phyloP scores from a whole-genome alignment of 1,140 invertebrate species.

The Hydropsyche tenuis region DNA sequence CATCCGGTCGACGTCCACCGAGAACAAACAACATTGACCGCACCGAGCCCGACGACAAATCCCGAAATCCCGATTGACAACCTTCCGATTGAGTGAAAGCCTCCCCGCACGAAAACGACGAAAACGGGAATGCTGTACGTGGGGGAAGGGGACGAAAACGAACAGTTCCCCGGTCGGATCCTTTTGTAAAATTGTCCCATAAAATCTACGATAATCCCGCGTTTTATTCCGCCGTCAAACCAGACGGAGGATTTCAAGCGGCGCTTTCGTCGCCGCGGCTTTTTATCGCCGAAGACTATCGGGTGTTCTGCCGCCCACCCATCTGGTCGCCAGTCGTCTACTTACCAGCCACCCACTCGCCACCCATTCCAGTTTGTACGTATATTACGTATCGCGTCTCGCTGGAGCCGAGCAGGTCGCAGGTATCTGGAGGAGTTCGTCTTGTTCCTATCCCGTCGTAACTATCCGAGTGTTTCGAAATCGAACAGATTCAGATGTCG shows the following conservation, averaged over 20 bases:
- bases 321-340: too few species aligned
- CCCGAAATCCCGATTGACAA: slow-evolving; percentile 35
- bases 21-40: too few species aligned
- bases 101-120: background rate
- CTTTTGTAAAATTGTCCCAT: slow-evolving; percentile 47
- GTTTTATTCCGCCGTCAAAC: slow-evolving; percentile 46
- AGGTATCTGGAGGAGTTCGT: background rate
- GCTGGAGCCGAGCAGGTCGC: background rate
- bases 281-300: slow-evolving; percentile 35
- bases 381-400: too few species aligned
- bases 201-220: slow-evolving; percentile 47
- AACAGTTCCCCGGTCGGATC: slow-evolving; percentile 29
- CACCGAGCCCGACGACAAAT: background rate
- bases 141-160: slow-evolving; percentile 33
- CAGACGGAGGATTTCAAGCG: slow-evolving; percentile 30
- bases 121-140: background rate
- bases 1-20: too few species aligned
- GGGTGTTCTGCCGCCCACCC: background rate
- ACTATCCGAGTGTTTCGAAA: background rate
- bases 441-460: background rate
- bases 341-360: too few species aligned
- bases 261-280: slow-evolving; percentile 7
- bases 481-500: slow-evolving; percentile 11
- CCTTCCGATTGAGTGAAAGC: slow-evolving; percentile 35
- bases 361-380: background rate